Evolutionary conservation across 2,113 vertebrate genomes (phyloP).

Genomic region (western clawed frog (Xenopus tropicalis)): DNA sequence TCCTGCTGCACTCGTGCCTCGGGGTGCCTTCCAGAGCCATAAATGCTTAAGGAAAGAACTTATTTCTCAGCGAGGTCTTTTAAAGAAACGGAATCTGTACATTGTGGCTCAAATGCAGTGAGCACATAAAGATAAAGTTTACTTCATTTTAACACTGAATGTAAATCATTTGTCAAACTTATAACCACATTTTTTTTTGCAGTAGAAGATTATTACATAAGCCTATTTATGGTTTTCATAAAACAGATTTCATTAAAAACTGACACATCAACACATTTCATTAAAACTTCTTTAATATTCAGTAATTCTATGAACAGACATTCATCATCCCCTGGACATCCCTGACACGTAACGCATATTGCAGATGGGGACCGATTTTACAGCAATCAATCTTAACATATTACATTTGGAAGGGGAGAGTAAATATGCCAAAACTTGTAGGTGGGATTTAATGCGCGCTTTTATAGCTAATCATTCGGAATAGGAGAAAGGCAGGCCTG

Average conservation of each 20-base stretch:
- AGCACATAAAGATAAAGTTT: not conserved
- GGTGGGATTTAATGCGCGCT: conserved; percentile 20
- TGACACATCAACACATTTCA: conserved; percentile 26
- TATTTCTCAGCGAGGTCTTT: too few relatives aligned
- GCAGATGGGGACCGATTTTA: conserved; percentile 34
- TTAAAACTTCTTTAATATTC: conserved; percentile 22
- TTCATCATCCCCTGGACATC: conserved; percentile 32
- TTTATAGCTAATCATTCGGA: conserved; percentile 33
- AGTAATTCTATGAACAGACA: conserved; percentile 32
- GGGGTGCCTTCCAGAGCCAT: not conserved
- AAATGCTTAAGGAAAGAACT: not conserved
- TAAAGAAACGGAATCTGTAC: not conserved
- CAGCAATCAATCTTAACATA: conserved; percentile 38
- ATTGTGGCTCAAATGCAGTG: not conserved
- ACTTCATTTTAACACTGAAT: not conserved
- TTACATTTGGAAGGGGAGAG: conserved; percentile 25
- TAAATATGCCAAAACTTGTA: conserved; percentile 42
- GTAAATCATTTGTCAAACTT: not conserved
- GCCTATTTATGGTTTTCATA: not conserved
- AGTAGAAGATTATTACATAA: not conserved
- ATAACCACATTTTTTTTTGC: not conserved
- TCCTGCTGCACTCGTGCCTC: not conserved
- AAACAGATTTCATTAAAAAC: conserved; percentile 8
- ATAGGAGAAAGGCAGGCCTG: conserved; percentile 16
- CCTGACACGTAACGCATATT: conserved; percentile 31